Conservation (phyloP, 1,140 invertebrate genomes). For the Aporrectodea caliginosa region DNA sequence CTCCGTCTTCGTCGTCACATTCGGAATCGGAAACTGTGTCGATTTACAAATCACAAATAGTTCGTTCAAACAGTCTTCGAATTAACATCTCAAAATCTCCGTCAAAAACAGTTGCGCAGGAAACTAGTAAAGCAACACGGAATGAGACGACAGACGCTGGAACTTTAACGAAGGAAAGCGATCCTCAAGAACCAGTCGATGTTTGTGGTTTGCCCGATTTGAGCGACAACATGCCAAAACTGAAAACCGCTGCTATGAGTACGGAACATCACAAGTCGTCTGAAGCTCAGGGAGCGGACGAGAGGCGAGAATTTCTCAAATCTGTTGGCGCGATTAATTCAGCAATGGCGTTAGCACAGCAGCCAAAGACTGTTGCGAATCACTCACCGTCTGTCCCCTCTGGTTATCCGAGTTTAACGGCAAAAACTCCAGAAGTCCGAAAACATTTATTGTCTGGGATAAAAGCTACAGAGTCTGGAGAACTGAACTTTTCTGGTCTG, state of each 20-base stretch:
- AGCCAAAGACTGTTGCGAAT: neutral
- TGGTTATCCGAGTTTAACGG: neutral
- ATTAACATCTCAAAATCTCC: no score
- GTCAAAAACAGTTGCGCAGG: no score
- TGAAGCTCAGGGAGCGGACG: neutral
- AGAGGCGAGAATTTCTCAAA: neutral
- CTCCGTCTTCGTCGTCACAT: no score
- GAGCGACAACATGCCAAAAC: neutral
- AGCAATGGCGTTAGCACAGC: neutral
- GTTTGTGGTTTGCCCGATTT: neutral
- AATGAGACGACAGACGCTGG: no score
- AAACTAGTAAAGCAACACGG: no score
- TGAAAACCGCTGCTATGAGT: neutral
- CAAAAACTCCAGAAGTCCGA: neutral
- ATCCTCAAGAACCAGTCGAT: no score
- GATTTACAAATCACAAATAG: no score
- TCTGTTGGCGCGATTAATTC: neutral
- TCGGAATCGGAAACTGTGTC: no score
- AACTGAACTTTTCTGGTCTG: neutral
- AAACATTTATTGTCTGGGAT: neutral
- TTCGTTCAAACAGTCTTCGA: no score
- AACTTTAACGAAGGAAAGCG: no score
- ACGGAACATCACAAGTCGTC: neutral
- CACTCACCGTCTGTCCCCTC: neutral
- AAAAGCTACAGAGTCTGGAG: neutral